Percentiles rank a stretch among this genome's conserved stretches.
Conservation (phyloP, 2,888 invertebrate genomes). For the Entomobrya proxima region DNA sequence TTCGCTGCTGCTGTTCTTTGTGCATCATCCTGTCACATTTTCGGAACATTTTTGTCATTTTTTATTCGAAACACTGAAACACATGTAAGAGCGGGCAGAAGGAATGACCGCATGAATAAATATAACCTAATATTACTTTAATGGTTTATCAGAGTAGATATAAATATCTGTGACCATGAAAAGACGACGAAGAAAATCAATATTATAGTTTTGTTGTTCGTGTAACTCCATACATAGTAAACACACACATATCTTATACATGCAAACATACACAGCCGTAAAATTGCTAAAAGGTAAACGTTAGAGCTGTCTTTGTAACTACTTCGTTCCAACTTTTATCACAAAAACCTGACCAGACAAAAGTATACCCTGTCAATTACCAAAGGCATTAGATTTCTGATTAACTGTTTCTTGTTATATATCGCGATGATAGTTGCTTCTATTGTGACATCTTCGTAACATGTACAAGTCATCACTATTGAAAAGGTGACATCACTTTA, state of each 20-base stretch:
- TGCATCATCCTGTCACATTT: too few species aligned
- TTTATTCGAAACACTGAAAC: too few species aligned
- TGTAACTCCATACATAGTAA: neutral
- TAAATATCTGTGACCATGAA: too few species aligned
- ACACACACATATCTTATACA: neutral
- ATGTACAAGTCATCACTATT: neutral
- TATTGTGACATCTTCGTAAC: neutral
- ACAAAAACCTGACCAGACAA: neutral
- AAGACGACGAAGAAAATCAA: neutral
- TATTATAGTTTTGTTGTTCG: neutral
- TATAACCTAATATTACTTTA: too few species aligned
- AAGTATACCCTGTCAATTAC: slow-evolving; percentile 2
- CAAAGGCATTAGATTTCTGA: neutral
- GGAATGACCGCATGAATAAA: too few species aligned
- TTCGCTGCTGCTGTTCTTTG: too few species aligned
- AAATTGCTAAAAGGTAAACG: too few species aligned
- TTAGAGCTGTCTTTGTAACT: too few species aligned
- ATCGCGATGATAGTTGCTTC: neutral
- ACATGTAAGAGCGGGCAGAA: too few species aligned
- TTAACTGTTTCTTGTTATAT: neutral
- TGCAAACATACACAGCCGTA: too few species aligned
- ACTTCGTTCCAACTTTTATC: neutral
- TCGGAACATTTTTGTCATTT: too few species aligned
- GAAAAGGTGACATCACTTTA: neutral
- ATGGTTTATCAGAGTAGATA: too few species aligned